Base-by-base conservation (phyloP, 2,797 vertebrate genomes). In the Cirrhinus molitorella region DNA sequence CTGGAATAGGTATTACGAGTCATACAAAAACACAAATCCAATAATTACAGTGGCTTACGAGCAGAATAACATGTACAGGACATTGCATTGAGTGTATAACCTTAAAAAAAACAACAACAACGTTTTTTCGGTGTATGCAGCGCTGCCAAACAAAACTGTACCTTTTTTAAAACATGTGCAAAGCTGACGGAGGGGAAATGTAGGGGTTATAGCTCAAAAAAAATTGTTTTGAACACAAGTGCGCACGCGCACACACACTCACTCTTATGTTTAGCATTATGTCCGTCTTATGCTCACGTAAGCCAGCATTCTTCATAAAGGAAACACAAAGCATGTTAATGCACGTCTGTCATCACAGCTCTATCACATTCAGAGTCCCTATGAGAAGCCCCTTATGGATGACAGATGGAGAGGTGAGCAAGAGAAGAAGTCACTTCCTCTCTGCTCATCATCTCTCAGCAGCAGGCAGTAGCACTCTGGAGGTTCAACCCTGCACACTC, bases 111-210 rank as follows among this genome's bases (percentile, higher is more conserved):
- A n/a, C n/a, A n/a, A n/a, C n/a, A n/a, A n/a, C n/a, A n/a, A 21
- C 1, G 16, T 0, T 10, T 43, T 65, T 74, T 34, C 17, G 25
- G 43, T 49, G 71, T 21, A 65, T 82, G 45, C 25, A 3, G 9
- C 34, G 13, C 19, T 37, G 43, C 23, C 40, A 57, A 75, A 43
- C 74, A 75, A 75, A 65, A 79, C 68, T 75, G 75, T 75, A 86
- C 80, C 85, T 79, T 75, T 76, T 61, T 40, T 63, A 67, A 25
- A 19, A 19, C 25, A 19, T 28, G 61, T 83, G 81, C 81, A 83
- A 83, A 55, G 72, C 23, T 43, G 23, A 25, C 19, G 6, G 49
- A 55, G 40, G 55, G 14, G 23, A 66, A 43, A 34, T 21, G n/a
- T 25, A 61, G 66, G 47, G 19, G 34, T 40, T 47, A 23, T 19